These are phyloP conservation scores for Spicauda simplicius DNA, from an alignment of 2,888 invertebrate genomes.

Conservation along the genomic window DNA sequence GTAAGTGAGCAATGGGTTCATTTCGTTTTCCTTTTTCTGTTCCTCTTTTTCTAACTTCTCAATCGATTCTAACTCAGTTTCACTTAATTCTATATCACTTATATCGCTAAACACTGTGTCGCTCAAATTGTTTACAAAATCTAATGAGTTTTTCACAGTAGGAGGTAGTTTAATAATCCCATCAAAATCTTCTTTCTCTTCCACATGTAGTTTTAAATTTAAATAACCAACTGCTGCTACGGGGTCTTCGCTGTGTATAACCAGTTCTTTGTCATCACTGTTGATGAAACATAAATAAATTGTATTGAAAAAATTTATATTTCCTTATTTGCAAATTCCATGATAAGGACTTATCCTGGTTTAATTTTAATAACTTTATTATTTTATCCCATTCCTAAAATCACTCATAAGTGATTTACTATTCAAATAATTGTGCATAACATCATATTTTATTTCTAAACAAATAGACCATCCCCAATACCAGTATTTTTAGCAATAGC, in stretches of 20 bases:
- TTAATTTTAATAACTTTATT: too few relatives aligned
- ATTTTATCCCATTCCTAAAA: too few relatives aligned
- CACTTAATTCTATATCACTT: slow-evolving; percentile 87
- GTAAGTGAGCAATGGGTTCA: slow-evolving; percentile 47
- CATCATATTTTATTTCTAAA: too few relatives aligned
- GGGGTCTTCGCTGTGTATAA: slow-evolving; percentile 95
- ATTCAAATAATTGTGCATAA: too few relatives aligned
- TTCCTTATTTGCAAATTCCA: neutral
- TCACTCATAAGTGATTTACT: too few relatives aligned
- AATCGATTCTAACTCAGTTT: slow-evolving; percentile 86
- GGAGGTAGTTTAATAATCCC: slow-evolving; percentile 70
- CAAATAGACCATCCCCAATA: too few relatives aligned
- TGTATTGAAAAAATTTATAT: neutral
- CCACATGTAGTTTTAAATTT: slow-evolving; percentile 93
- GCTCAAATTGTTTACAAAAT: slow-evolving; percentile 86
- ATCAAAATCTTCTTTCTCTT: slow-evolving; percentile 84
- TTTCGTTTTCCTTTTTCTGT: slow-evolving; percentile 61
- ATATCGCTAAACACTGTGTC: slow-evolving; percentile 87
- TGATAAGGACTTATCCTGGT: too few relatives aligned
- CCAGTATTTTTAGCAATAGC: too few relatives aligned
- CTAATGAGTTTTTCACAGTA: slow-evolving; percentile 84
- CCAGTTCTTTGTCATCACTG: slow-evolving; percentile 93
- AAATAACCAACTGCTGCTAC: slow-evolving; percentile 98
- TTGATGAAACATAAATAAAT: slow-evolving; percentile 46
- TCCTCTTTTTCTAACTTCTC: slow-evolving; percentile 81